These are phyloP conservation scores for Tachyglossus aculeatus DNA, from an alignment of 2,797 vertebrate species.

Conservation along the genomic window DNA sequence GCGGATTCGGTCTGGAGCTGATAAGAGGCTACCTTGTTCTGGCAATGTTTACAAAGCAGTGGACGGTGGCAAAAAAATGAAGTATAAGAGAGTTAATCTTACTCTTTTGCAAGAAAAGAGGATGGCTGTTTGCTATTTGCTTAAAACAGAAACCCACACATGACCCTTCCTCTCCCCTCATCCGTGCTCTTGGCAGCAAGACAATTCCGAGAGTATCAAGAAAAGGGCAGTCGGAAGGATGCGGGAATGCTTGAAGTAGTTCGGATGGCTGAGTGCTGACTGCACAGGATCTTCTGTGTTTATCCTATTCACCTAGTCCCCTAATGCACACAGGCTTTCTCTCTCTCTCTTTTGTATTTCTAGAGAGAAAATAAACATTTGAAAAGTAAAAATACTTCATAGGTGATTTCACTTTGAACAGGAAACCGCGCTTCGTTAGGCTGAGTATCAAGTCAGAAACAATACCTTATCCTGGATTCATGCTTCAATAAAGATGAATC, in stretches of 20 bases:
- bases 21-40: slow-evolving; percentile 78
- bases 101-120: slow-evolving; percentile 75
- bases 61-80: slow-evolving; percentile 71
- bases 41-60: slow-evolving; percentile 75
- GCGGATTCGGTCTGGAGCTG: slow-evolving; percentile 70
- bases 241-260: slow-evolving; percentile 53
- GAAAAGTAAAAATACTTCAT: slow-evolving; percentile 25
- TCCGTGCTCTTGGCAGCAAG: slow-evolving; percentile 66
- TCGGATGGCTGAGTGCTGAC: slow-evolving; percentile 34
- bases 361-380: slow-evolving; percentile 47
- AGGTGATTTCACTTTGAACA: slow-evolving; percentile 22
- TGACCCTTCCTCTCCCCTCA: slow-evolving; percentile 42
- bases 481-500: no score
- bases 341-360: slow-evolving; percentile 25
- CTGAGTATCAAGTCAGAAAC: slow-evolving; percentile 20
- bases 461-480: no score
- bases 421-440: slow-evolving; percentile 12
- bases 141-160: slow-evolving; percentile 62
- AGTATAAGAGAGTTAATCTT: slow-evolving; percentile 78
- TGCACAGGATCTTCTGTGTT: neutral
- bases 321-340: slow-evolving; percentile 24
- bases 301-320: slow-evolving; percentile 1
- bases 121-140: slow-evolving; percentile 70
- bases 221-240: slow-evolving; percentile 19
- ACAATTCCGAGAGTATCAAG: slow-evolving; percentile 66